Conservation (phyloP, 2,797 vertebrate species). For the Helostoma temminkii region DNA sequence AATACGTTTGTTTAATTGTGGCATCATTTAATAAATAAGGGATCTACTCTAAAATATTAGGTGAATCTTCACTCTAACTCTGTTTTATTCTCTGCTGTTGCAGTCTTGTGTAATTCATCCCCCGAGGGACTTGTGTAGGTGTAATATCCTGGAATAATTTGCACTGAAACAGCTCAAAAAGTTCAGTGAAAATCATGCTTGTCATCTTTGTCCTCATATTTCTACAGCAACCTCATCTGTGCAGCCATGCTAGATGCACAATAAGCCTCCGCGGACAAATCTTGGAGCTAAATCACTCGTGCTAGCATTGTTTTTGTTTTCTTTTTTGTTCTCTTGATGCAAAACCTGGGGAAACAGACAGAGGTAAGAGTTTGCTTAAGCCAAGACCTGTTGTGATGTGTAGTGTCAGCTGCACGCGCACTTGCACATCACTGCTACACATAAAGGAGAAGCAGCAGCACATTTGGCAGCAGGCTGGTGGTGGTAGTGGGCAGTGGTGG, state of each 20-base stretch:
- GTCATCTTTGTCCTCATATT: slow-evolving; percentile 29
- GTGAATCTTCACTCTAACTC: slow-evolving; percentile 5
- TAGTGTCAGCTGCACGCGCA: slow-evolving; percentile 52
- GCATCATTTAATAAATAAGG: too few species aligned
- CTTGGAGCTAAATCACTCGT: not conserved
- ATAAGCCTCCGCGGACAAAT: not conserved
- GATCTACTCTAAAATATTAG: not conserved
- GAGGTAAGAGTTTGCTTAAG: slow-evolving; percentile 33
- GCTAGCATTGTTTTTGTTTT: slow-evolving; percentile 68
- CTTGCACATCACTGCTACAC: slow-evolving; percentile 56
- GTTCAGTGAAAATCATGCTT: slow-evolving; percentile 45
- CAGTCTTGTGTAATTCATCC: slow-evolving; percentile 54
- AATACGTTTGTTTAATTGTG: not conserved
- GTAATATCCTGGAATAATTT: slow-evolving; percentile 54
- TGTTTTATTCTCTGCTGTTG: slow-evolving; percentile 21
- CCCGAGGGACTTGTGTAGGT: slow-evolving; percentile 51
- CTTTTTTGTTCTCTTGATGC: slow-evolving; percentile 42
- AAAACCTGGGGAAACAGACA: slow-evolving; percentile 47
- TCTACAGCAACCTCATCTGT: slow-evolving; percentile 35
- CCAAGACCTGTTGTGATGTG: slow-evolving; percentile 35
- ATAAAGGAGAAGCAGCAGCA: slow-evolving; percentile 33
- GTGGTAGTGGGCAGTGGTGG: slow-evolving; percentile 29
- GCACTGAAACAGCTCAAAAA: slow-evolving; percentile 49
- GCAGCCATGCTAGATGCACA: slow-evolving; percentile 29
- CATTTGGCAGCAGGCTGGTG: slow-evolving; percentile 54